Conservation (phyloP, 2,888 invertebrate species). For the Germaria angustata region DNA sequence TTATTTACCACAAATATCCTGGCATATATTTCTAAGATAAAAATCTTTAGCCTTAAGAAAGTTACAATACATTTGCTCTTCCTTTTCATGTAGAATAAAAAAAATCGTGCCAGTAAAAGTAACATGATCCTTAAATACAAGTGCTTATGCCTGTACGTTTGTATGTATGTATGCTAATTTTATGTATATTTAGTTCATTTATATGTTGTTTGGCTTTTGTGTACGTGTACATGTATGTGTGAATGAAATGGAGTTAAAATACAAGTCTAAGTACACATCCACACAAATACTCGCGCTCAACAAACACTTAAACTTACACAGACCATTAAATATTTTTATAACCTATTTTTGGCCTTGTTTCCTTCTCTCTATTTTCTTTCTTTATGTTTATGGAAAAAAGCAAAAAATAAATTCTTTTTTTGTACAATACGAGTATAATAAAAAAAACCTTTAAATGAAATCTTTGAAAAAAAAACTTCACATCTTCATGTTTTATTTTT, state of each 20-base stretch:
- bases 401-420: slow-evolving; percentile 36
- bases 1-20: not conserved
- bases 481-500: slow-evolving; percentile 28
- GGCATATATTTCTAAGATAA: slow-evolving; percentile 31
- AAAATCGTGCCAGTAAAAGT: slow-evolving; percentile 30
- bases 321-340: slow-evolving; percentile 56
- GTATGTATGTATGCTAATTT: not conserved
- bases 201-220: slow-evolving; percentile 1
- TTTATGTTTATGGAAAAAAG: slow-evolving; percentile 46
- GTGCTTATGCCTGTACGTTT: not conserved
- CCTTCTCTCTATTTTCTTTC: not conserved
- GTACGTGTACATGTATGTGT: not conserved
- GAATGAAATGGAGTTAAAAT: slow-evolving; percentile 10
- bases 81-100: not conserved
- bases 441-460: slow-evolving; percentile 29
- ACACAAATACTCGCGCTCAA: slow-evolving; percentile 1
- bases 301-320: slow-evolving; percentile 28
- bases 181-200: slow-evolving; percentile 8
- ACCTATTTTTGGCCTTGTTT: slow-evolving; percentile 43
- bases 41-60: slow-evolving; percentile 39
- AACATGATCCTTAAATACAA: slow-evolving; percentile 22
- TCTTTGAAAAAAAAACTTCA: slow-evolving; percentile 42
- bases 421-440: too few species aligned
- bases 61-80: slow-evolving; percentile 5
- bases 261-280: slow-evolving; percentile 8